A percentile compares a stretch with the other conserved stretches of the same genome.
Evolutionary conservation across 1,140 invertebrate genomes (phyloP).

Genomic region (Camponotus pennsylvanicus): DNA sequence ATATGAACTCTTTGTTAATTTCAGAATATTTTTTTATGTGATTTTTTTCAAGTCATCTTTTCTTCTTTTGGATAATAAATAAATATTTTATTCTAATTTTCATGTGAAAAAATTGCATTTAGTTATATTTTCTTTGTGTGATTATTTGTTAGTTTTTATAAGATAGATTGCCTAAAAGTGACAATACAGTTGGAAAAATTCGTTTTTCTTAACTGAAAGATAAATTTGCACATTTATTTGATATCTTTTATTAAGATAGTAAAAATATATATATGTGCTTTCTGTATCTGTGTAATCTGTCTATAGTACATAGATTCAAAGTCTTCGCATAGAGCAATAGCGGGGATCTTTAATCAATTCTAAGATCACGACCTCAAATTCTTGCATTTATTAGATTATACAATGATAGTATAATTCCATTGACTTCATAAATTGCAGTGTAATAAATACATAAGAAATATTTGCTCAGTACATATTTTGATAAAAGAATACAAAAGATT

Average conservation of each 20-base stretch:
- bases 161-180: too few relatives aligned
- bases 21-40: background rate
- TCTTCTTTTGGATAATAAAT: background rate
- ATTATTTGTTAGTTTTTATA: too few relatives aligned
- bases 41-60: background rate
- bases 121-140: background rate
- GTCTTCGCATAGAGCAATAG: background rate
- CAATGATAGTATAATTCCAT: background rate
- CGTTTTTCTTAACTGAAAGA: too few relatives aligned
- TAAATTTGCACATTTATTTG: background rate
- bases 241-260: background rate
- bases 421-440: background rate
- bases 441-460: background rate
- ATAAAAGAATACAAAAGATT: background rate
- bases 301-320: background rate
- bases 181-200: too few relatives aligned
- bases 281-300: background rate
- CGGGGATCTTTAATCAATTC: background rate
- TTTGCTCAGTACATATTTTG: background rate
- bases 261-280: background rate
- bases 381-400: background rate
- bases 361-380: background rate
- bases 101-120: background rate
- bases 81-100: conserved; percentile 6
- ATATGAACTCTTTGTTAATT: background rate